phyloP scores from a whole-genome alignment of 2,797 vertebrate species.

The Zenarchopterus dispar region DNA sequence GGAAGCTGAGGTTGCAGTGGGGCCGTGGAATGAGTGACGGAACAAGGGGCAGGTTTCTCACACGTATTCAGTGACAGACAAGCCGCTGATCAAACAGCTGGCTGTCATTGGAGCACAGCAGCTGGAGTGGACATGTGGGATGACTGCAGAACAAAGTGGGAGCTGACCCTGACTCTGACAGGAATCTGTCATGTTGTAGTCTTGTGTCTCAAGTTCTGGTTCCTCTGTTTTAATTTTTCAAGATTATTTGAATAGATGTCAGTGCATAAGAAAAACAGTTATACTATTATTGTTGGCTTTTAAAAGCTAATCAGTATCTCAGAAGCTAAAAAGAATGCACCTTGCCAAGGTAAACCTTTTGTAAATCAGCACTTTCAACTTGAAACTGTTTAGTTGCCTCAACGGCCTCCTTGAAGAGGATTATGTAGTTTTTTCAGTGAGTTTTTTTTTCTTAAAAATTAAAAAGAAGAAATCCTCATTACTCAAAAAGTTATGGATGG shows the following conservation, averaged over 20 bases:
- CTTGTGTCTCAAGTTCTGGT: constrained; percentile 20
- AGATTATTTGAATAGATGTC: background rate
- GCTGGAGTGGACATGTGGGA: constrained; percentile 67
- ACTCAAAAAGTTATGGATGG: too few relatives aligned
- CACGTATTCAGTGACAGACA: constrained; percentile 79
- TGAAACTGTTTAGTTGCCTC: background rate
- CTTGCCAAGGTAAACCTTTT: background rate
- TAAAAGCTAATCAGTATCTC: too few relatives aligned
- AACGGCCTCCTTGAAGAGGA: too few relatives aligned
- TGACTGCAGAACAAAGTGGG: constrained; percentile 29
- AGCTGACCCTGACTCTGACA: constrained; percentile 42
- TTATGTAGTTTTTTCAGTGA: too few relatives aligned
- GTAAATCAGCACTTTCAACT: background rate
- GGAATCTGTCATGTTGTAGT: constrained; percentile 42
- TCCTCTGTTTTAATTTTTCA: too few relatives aligned
- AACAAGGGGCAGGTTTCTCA: constrained; percentile 73
- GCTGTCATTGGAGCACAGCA: constrained; percentile 73
- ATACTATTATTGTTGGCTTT: too few relatives aligned
- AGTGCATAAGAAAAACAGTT: background rate
- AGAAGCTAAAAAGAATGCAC: background rate
- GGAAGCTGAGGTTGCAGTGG: constrained; percentile 38
- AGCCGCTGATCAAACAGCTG: constrained; percentile 73
- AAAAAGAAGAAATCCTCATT: too few relatives aligned
- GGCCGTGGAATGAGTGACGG: constrained; percentile 54
- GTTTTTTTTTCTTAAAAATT: too few relatives aligned